Evolutionary conservation across 23 tunicate species (phyloP).

Genomic region (Trididemnum miniatum): DNA sequence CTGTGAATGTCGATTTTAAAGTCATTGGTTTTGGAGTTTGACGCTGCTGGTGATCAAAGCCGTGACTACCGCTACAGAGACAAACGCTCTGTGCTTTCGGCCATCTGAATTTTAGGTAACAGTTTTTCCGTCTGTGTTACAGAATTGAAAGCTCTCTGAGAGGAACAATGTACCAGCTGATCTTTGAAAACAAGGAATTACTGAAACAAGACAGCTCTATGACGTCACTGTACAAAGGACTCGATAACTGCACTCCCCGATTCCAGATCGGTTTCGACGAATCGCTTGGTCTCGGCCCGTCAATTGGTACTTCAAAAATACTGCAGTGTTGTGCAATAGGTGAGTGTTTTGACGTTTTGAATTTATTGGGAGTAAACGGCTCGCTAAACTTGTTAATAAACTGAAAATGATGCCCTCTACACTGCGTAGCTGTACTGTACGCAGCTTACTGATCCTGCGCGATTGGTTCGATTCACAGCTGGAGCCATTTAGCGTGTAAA

Average conservation of each 20-base stretch:
- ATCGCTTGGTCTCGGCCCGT: constrained; percentile 38
- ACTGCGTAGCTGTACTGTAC: too few relatives aligned
- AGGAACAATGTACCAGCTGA: constrained; percentile 73
- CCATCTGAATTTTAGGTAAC: too few relatives aligned
- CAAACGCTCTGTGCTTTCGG: too few relatives aligned
- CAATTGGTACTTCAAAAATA: constrained; percentile 27
- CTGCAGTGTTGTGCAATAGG: constrained; percentile 74
- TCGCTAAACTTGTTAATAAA: too few relatives aligned
- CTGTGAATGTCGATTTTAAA: too few relatives aligned
- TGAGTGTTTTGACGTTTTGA: constrained; percentile 8
- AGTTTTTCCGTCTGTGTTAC: background rate
- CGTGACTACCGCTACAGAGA: too few relatives aligned
- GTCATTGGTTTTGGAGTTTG: too few relatives aligned
- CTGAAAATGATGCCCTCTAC: too few relatives aligned
- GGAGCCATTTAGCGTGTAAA: too few relatives aligned
- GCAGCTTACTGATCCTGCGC: too few relatives aligned
- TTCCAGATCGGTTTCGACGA: constrained; percentile 52
- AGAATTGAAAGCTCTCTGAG: constrained; percentile 36
- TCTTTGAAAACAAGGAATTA: constrained; percentile 45
- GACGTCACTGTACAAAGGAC: constrained; percentile 38
- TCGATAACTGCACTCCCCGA: constrained; percentile 51
- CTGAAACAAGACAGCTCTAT: background rate
- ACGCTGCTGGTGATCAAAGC: too few relatives aligned
- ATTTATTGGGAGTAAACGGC: background rate
- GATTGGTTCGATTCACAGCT: too few relatives aligned